Evolutionary conservation across 2,888 invertebrate genomes (phyloP), one percentile per base, ranked within the genome.

Genomic region (Brenthis daphne): DNA sequence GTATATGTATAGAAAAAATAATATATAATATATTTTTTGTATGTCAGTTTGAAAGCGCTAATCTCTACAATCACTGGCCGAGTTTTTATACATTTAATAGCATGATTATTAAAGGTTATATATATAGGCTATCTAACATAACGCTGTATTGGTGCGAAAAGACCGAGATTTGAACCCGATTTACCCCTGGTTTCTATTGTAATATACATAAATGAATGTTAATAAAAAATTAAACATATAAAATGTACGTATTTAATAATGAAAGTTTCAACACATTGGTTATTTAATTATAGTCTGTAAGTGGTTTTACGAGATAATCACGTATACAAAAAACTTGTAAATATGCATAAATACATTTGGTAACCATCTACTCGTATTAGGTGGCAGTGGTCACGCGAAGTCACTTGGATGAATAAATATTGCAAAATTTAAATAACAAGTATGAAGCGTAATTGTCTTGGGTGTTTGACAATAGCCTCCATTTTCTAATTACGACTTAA

Each of bases 301-400:
- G 37, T 20, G 13, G 51, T 63, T 63, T 13, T 63, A 16, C 61
- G 11, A 63, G 61, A 63, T 51, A 61, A 61, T 61, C 29, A 13
- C 3, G 5, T 1, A n/a, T 8, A 33, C 14, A 60, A 63, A 63
- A 43, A 43, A 14, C 1, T 43, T 37, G 53, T 63, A 37, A 63
- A 63, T 63, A 53, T 63, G 20, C 37, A 61, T 53, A 53, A 29
- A 16, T 16, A 14, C 12, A 53, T 51, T 51, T 53, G n/a, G 33
- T 53, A 37, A 37, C 14, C 47, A 24, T n/a, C 11, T 16, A 16
- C 16, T 16, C 16, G 16, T 16, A 16, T 37, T 61, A 53, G 16
- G 51, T 6, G 12, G 0, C 24, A 53, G 51, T 63, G 20, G 63
- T 53, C 63, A 63, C 63, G 63, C 63, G 14, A 53, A 63, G 3